Conservation (phyloP, 2,113 vertebrate genomes). For the Austrofundulus limnaeus region DNA sequence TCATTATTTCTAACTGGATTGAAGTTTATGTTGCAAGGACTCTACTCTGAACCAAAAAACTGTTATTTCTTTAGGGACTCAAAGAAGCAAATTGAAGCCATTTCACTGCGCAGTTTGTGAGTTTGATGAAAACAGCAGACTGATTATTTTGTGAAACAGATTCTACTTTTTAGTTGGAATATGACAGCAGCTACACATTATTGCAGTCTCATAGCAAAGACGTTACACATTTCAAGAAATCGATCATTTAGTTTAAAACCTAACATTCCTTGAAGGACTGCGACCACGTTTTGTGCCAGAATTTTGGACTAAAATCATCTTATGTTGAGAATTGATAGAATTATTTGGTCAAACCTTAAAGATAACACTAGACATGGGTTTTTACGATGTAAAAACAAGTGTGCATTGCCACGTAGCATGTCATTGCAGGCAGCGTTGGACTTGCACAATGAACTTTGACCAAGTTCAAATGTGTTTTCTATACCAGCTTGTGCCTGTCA, state of each 20-base stretch:
- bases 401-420: too few species aligned
- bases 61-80: background rate
- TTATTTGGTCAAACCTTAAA: background rate
- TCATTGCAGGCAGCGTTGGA: too few species aligned
- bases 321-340: too few species aligned
- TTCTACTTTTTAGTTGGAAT: conserved; percentile 8
- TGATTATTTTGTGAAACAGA: background rate
- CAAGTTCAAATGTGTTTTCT: too few species aligned
- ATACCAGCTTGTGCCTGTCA: too few species aligned
- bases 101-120: background rate
- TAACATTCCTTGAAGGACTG: too few species aligned
- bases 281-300: too few species aligned
- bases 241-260: background rate
- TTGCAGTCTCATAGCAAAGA: conserved; percentile 1
- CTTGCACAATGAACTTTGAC: too few species aligned
- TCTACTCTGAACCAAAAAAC: background rate
- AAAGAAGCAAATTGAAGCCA: background rate
- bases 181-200: background rate
- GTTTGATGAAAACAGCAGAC: conserved; percentile 10
- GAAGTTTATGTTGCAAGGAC: conserved; percentile 13
- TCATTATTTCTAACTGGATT: background rate
- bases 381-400: too few species aligned
- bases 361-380: too few species aligned
- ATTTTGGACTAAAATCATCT: too few species aligned
- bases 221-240: background rate